A percentile compares a stretch with the other conserved stretches of the same genome.
These are phyloP conservation scores for Drosophila virilis DNA, from an alignment of 1,140 invertebrate species.

Conservation along the genomic window DNA sequence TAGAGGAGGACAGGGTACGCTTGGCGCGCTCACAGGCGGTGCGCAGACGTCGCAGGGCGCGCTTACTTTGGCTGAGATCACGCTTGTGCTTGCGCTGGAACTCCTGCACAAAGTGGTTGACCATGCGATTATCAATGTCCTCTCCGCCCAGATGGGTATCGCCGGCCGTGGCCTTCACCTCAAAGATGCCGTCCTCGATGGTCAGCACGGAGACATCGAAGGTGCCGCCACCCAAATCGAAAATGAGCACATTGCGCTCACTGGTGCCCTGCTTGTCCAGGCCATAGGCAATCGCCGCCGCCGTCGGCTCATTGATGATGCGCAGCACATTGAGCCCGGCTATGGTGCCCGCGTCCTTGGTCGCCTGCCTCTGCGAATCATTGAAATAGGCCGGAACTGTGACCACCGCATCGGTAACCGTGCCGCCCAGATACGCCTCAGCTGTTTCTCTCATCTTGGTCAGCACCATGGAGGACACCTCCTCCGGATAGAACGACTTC, in stretches of 20 bases:
- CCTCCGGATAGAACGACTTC: slow-evolving; percentile 96
- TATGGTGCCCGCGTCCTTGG: slow-evolving; percentile 95
- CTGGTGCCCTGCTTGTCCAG: slow-evolving; percentile 96
- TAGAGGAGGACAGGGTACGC: slow-evolving; percentile 96
- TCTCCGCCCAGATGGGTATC: slow-evolving; percentile 99
- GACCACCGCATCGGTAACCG: slow-evolving; percentile 94
- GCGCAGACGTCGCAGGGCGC: slow-evolving; percentile 94
- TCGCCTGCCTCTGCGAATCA: slow-evolving; percentile 95
- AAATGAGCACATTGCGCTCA: slow-evolving; percentile 94
- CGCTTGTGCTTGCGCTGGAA: slow-evolving; percentile 99
- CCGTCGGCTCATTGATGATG: slow-evolving; percentile 98
- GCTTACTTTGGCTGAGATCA: slow-evolving; percentile 94
- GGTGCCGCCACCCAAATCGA: slow-evolving; percentile 98
- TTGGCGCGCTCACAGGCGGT: slow-evolving; percentile 98
- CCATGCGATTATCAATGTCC: slow-evolving; percentile 97
- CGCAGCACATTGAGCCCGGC: slow-evolving; percentile 93
- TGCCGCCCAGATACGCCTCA: slow-evolving; percentile 96
- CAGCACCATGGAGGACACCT: slow-evolving; percentile 95
- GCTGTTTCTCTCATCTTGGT: slow-evolving; percentile 98
- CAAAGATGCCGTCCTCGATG: slow-evolving; percentile 97
- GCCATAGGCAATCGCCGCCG: slow-evolving; percentile 99
- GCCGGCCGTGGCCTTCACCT: slow-evolving; percentile 98
- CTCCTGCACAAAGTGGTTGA: slow-evolving; percentile 97
- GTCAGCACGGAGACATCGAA: slow-evolving; percentile 98
- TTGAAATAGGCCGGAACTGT: slow-evolving; percentile 97